Evolutionary conservation across 2,113 vertebrate species (phyloP).

Genomic region (Phocoena sinus): DNA sequence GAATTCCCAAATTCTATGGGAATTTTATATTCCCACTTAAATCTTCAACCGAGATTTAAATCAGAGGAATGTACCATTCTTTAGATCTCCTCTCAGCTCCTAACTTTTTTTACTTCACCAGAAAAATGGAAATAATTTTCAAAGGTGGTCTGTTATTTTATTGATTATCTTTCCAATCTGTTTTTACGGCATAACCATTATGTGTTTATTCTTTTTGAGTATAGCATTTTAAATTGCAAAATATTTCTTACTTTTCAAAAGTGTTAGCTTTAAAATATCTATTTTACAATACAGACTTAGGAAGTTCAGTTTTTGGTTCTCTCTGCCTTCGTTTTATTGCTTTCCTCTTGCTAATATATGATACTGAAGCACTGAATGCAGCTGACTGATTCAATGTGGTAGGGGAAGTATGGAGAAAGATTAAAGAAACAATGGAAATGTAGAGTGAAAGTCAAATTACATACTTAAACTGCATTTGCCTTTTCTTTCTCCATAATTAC

Average conservation of each 20-base stretch:
- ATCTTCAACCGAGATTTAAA: neutral
- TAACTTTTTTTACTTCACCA: neutral
- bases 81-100: neutral
- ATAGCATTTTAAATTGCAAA: neutral
- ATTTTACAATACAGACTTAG: neutral
- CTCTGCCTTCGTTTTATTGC: neutral
- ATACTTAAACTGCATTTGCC: neutral
- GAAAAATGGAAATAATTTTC: neutral
- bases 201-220: neutral
- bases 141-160: neutral
- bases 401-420: no score
- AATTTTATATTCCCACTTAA: neutral
- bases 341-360: neutral
- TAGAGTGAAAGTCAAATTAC: neutral
- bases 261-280: neutral
- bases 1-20: neutral
- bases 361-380: neutral
- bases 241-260: neutral
- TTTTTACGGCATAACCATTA: neutral
- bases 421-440: neutral
- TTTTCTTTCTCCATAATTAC: neutral
- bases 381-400: neutral
- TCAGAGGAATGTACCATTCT: neutral
- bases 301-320: neutral
- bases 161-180: neutral